These are phyloP conservation scores for Drosophila subpulchrella DNA, from an alignment of 1,140 invertebrate species.

Conservation along the genomic window DNA sequence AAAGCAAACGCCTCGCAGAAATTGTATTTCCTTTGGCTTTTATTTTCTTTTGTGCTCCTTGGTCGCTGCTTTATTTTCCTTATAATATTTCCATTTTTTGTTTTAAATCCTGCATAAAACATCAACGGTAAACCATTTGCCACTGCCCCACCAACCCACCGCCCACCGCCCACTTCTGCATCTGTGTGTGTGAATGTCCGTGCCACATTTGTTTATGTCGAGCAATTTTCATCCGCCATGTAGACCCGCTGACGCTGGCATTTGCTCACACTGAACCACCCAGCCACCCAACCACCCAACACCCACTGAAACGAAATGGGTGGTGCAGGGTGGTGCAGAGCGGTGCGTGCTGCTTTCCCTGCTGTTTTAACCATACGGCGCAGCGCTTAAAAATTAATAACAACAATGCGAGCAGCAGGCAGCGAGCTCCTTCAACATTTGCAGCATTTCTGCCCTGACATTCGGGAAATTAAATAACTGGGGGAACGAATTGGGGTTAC, in stretches of 20 bases:
- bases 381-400: constrained; percentile 74
- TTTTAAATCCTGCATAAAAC: constrained; percentile 62
- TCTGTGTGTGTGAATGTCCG: constrained; percentile 11
- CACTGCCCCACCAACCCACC: constrained; percentile 1
- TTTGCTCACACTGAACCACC: constrained; percentile 1
- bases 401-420: constrained; percentile 24
- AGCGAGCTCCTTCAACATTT: constrained; percentile 39
- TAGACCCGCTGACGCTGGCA: constrained; percentile 22
- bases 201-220: constrained; percentile 52
- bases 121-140: constrained; percentile 55
- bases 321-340: constrained; percentile 29
- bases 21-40: constrained; percentile 61
- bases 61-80: constrained; percentile 24
- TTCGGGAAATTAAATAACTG: constrained; percentile 13
- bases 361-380: constrained; percentile 32
- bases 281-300: neutral
- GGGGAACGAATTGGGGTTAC: neutral
- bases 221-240: constrained; percentile 42
- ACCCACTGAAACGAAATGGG: neutral
- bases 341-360: constrained; percentile 29
- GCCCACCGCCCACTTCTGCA: constrained; percentile 6
- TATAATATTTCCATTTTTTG: constrained; percentile 39
- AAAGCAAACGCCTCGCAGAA: constrained; percentile 40
- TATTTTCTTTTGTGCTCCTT: constrained; percentile 51
- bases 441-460: constrained; percentile 49